These are phyloP conservation scores for Idaea straminata DNA, from an alignment of 2,888 invertebrate genomes.

Conservation along the genomic window DNA sequence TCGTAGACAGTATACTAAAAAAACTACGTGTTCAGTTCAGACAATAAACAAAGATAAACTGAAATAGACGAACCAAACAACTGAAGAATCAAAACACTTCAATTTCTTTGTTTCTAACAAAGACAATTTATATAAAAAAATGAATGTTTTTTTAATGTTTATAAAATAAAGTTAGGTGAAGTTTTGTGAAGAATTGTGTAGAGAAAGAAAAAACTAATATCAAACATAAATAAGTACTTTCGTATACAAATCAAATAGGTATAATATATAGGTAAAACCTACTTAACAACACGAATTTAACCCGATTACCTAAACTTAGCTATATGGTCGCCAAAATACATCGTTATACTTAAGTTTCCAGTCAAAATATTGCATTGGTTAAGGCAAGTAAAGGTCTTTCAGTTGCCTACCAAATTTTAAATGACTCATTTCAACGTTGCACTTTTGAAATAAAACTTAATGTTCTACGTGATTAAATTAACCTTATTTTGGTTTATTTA, in stretches of 20 bases:
- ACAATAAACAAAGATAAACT: background rate
- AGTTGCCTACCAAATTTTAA: background rate
- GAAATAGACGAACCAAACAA: conserved; percentile 4
- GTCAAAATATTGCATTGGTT: conserved; percentile 3
- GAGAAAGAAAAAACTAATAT: background rate
- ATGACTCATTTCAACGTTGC: background rate
- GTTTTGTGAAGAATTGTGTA: background rate
- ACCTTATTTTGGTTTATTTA: too few relatives aligned
- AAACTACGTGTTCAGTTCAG: too few relatives aligned
- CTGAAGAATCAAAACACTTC: background rate
- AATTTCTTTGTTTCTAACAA: background rate
- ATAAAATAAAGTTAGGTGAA: background rate
- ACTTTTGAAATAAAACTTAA: background rate
- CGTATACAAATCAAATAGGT: background rate
- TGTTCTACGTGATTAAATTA: background rate
- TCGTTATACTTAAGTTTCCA: background rate
- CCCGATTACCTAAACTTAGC: conserved; percentile 2
- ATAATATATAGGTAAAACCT: background rate
- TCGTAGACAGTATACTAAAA: too few relatives aligned
- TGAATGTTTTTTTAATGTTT: background rate
- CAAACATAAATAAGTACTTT: background rate
- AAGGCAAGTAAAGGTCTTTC: background rate
- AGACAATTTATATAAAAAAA: background rate
- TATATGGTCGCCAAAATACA: conserved; percentile 20
- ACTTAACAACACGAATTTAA: background rate